These are phyloP conservation scores for Brachionus koreanus DNA, from an alignment of 1,140 invertebrate genomes.

Conservation along the genomic window DNA sequence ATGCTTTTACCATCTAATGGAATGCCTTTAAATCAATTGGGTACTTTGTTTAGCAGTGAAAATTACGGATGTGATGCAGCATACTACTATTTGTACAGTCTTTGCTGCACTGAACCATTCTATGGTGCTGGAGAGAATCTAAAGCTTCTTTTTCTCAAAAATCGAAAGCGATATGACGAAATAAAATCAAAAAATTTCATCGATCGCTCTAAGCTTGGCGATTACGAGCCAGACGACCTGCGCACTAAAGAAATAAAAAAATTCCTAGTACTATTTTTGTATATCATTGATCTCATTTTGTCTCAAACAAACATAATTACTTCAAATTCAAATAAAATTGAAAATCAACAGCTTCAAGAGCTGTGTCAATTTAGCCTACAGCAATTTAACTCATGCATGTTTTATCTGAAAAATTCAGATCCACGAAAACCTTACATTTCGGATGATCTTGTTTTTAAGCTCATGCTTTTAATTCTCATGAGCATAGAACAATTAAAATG, in stretches of 20 bases:
- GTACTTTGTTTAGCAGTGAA: constrained; percentile 72
- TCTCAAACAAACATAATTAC: not conserved
- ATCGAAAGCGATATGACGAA: constrained; percentile 52
- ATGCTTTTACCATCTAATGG: constrained; percentile 52
- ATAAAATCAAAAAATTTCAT: constrained; percentile 47
- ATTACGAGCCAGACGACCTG: constrained; percentile 51
- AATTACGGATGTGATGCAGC: constrained; percentile 80
- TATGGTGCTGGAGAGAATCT: constrained; percentile 83
- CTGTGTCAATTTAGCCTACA: constrained; percentile 68
- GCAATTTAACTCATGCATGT: constrained; percentile 68
- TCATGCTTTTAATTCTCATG: constrained; percentile 75
- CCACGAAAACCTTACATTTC: constrained; percentile 60
- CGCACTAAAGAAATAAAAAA: constrained; percentile 49
- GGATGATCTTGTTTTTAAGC: constrained; percentile 73
- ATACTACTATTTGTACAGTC: constrained; percentile 70
- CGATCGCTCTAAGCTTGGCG: constrained; percentile 14
- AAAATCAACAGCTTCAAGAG: constrained; percentile 50
- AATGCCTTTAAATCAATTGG: constrained; percentile 88
- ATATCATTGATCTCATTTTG: constrained; percentile 29
- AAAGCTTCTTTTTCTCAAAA: constrained; percentile 67
- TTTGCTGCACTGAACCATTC: constrained; percentile 73
- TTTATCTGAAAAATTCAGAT: constrained; percentile 49
- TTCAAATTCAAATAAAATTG: not conserved
- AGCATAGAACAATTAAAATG: constrained; percentile 65
- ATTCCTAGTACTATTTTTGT: constrained; percentile 41